A percentile compares a stretch with the other conserved stretches of the same genome.
Evolutionary conservation across 2,113 vertebrate species (phyloP).

Genomic region (Hyperopisus bebe): DNA sequence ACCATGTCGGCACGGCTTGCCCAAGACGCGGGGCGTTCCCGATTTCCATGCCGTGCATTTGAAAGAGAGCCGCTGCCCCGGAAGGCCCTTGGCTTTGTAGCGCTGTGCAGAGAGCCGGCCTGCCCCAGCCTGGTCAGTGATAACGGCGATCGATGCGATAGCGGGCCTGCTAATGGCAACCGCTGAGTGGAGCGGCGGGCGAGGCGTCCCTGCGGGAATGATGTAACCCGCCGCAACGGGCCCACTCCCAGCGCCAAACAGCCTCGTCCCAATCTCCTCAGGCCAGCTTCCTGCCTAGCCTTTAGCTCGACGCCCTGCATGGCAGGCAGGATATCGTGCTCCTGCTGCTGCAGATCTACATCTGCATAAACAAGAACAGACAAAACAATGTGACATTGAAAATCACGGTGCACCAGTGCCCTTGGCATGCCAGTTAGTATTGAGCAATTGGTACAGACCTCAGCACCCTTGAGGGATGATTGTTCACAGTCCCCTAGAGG

Average conservation of each 20-base stretch:
- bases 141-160: not conserved
- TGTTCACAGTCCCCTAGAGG: conserved; percentile 25
- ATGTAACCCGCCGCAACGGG: conserved; percentile 54
- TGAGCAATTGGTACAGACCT: conserved; percentile 56
- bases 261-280: conserved; percentile 67
- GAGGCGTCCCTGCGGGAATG: conserved; percentile 40
- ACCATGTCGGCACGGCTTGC: not conserved
- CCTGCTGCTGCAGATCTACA: conserved; percentile 77
- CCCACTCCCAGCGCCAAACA: conserved; percentile 53
- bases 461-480: conserved; percentile 45
- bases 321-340: conserved; percentile 83
- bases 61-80: not conserved
- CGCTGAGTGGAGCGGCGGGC: not conserved
- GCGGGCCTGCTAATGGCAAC: not conserved
- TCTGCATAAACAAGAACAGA: conserved; percentile 83
- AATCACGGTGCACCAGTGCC: conserved; percentile 67
- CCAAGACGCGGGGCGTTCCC: not conserved
- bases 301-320: conserved; percentile 59
- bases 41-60: not conserved
- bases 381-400: conserved; percentile 82
- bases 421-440: conserved; percentile 58
- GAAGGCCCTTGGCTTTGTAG: not conserved
- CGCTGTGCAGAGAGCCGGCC: not conserved
- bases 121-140: conserved; percentile 21
- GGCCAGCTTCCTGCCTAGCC: conserved; percentile 67